Base-by-base conservation (phyloP, 2,888 invertebrate genomes). In the Lithosia quadra region DNA sequence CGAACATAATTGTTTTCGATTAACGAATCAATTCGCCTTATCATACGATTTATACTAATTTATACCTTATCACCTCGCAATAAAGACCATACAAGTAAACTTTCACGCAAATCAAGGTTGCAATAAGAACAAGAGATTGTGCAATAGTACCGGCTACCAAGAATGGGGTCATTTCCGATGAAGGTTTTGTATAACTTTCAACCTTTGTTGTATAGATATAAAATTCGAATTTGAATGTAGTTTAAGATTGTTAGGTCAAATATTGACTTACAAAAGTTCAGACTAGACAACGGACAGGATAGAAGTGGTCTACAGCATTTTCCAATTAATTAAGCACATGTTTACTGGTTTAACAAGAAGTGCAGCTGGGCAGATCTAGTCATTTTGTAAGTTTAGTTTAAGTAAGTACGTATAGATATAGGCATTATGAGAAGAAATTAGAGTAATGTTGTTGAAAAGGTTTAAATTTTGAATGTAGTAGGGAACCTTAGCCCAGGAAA, bases 101-200 rank as follows among this genome's bases (percentile, higher is more conserved):
- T 80, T 76, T 81, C 75, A 74, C 69, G 72, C 53, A 73, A 75
- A 82, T 73, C 74, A 81, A 80, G 76, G 76, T 74, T 79, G 82
- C 76, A 76, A 81, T 74, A 79, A 77, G 80, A 82, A 83, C 80
- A 81, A 82, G 83, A 82, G 78, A 80, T 86, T 86, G 81, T 83
- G 81, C 81, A 85, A 84, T 79, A 72, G n/a, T 77, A 67, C 69
- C 63, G 71, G 74, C 78, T 76, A 72, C 68, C 69, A 71, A 79
- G 86, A 88, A 88, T 88, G 88, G 86, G 88, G 88, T 86, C 88
- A 86, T 76, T 86, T 88, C 88, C 87, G 87, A 86, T 80, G 68
- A 68, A n/a, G 59, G 43, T 55, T 28, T 63, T 21, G 24, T 28
- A 60, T 21, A 39, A 80, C 62, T 71, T 68, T 69, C 28, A 64